Evolutionary conservation across 2,797 vertebrate genomes (phyloP).

Genomic region (Scarus forsteni): DNA sequence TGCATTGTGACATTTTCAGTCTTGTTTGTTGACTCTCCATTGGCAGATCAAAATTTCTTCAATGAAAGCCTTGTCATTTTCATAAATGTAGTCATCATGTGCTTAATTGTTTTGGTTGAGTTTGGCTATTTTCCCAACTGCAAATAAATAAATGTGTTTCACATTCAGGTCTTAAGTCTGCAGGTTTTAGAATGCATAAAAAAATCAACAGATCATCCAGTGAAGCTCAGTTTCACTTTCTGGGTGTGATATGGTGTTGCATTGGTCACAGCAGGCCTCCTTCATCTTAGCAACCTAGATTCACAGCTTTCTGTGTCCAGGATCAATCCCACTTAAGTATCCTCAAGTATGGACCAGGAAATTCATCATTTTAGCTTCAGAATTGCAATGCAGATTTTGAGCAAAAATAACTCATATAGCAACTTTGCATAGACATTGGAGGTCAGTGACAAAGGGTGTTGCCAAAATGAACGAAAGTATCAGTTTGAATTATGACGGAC

Average conservation of each 20-base stretch:
- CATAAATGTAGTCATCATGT: too few species aligned
- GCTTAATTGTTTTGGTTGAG: too few species aligned
- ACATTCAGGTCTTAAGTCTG: too few species aligned
- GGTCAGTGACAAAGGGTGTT: not conserved
- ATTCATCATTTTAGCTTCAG: not conserved
- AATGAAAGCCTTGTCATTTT: too few species aligned
- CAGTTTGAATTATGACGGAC: too few species aligned
- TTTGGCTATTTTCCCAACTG: too few species aligned
- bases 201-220: not conserved
- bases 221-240: not conserved
- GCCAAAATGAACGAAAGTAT: too few species aligned
- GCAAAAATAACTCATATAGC: not conserved
- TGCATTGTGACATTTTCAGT: too few species aligned
- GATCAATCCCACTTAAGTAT: conserved; percentile 2
- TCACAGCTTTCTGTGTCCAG: conserved; percentile 9
- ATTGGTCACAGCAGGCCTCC: not conserved
- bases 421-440: not conserved
- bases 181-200: not conserved
- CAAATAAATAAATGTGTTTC: too few species aligned
- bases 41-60: too few species aligned
- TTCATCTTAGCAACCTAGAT: not conserved
- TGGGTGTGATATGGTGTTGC: not conserved
- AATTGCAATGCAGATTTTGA: not conserved
- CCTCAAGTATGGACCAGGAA: not conserved
- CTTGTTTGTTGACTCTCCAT: too few species aligned